Base-by-base conservation (phyloP, 2,888 invertebrate genomes). In the Aspidapion aeneum region DNA sequence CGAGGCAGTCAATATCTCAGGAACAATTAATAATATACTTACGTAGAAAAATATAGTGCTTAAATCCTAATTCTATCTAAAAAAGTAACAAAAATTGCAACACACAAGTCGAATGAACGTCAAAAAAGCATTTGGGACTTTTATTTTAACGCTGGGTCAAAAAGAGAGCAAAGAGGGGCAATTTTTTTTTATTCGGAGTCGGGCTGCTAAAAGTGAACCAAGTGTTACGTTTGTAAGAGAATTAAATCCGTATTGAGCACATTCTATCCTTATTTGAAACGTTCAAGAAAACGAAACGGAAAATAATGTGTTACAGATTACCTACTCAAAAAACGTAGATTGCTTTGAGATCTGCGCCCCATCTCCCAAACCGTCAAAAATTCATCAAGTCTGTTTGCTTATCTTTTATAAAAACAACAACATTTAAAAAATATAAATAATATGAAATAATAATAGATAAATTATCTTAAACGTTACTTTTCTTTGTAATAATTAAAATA, bases 371-470 rank as follows among this genome's bases (percentile, higher is more conserved):
- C 21, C 12, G 18, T 56, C 56, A 56, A 56, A 56, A 55, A 55
- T 52, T 3, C 17, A 18, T 18, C n/a, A 5, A 55, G 21, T 12
- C 21, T 3, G n/a, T 55, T 1, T 55, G 9, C 20, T 21, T 18
- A 16, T 19, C 73, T 71, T 67, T 65, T 68, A 69, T 67, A 63
- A 67, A 63, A 64, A 65, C 60, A 65, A 75, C 74, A 76, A 76
- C 73, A 76, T 77, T 66, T 69, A 72, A 72, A 75, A 74, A 75
- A 74, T 76, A 77, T 75, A 77, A 78, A 76, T 35, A 35, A 35
- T 35, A 35, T 12, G 35, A 35, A 35, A 35, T 35, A 35, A 35
- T 35, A 75, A 74, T 72, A 74, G 70, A 75, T 74, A 76, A 75
- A 75, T 75, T 74, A 74, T 70, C 68, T 66, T 68, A 69, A 69